phyloP scores from a whole-genome alignment of 2,888 invertebrate genomes.

The Chymomyza procnemis region DNA sequence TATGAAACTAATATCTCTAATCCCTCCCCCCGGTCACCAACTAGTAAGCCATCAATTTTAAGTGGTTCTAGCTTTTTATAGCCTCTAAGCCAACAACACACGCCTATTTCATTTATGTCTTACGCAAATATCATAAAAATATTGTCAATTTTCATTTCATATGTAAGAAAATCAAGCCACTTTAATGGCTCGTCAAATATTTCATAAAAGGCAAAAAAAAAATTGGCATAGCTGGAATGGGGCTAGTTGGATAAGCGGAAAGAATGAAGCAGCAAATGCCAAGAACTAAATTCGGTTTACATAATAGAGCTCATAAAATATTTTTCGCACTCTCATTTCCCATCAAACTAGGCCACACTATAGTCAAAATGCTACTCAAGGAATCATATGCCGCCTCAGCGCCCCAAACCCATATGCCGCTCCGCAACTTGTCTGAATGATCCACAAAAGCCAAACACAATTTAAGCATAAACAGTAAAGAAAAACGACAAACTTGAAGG shows the following conservation, averaged over 20 bases:
- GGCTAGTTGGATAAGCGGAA: neutral
- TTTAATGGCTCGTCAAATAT: constrained; percentile 44
- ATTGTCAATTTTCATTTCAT: constrained; percentile 20
- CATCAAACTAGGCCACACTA: constrained; percentile 65
- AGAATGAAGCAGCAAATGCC: constrained; percentile 40
- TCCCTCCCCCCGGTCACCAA: no score
- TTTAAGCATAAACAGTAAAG: constrained; percentile 68
- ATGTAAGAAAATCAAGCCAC: constrained; percentile 19
- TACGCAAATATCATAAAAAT: neutral
- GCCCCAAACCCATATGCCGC: neutral
- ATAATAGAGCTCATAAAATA: constrained; percentile 71
- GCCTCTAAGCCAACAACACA: neutral
- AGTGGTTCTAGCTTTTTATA: neutral
- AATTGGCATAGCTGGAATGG: no score
- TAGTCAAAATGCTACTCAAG: constrained; percentile 28
- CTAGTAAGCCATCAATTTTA: neutral
- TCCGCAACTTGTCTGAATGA: neutral
- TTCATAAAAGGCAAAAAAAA: constrained; percentile 23
- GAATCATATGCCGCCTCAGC: neutral
- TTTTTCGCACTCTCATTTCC: constrained; percentile 54
- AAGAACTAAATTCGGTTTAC: constrained; percentile 69
- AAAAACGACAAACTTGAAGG: constrained; percentile 56
- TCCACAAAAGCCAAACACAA: constrained; percentile 32
- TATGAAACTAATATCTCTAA: neutral
- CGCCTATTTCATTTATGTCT: neutral